Evolutionary conservation across 2,797 vertebrate genomes (phyloP), one percentile per base, ranked within the genome.

Genomic region (Buceros bicornis): DNA sequence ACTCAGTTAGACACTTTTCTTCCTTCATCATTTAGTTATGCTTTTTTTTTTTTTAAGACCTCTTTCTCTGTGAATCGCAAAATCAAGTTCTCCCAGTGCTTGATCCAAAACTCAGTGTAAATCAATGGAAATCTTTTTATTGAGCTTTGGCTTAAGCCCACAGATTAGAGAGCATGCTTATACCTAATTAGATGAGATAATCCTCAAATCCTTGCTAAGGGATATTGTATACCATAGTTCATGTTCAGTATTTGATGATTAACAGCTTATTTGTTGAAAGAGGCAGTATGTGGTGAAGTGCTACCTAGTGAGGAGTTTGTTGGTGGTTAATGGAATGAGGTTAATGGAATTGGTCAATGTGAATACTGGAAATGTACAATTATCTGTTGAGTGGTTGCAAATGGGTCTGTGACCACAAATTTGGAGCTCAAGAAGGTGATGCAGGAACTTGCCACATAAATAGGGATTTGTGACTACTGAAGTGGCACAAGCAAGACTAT

Each of bases 151-250:
- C 45, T 95, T 95, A 95, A 96, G 8, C 48, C 73, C 22, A 61
- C 62, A 77, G 91, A 94, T 96, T 87, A 95, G 94, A 71, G 93
- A 93, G 87, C 85, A 90, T 88, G 91, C 89, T 97, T 97, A 82
- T 81, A 84, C 86, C 76, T 94, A 94, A 95, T 96, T 96, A 96
- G 85, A 94, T 96, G 96, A 91, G 96, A 90, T 96, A 94, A 97
- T 95, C 96, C 89, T 93, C 70, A 95, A 95, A 95, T 97, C 94
- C 95, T 94, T 94, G 62, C 85, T 91, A 72, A 83, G 66, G 82
- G 87, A 73, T 94, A 83, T 76, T 82, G 77, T 93, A 76, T 62
- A 66, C 48, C 3, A 1, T 86, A 72, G 85, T 91, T 93, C 87
- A 58, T 69, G 81, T 85, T 92, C 90, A 2, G 37, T 83, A 28